A percentile compares a stretch with the other conserved stretches of the same genome.
These are phyloP conservation scores for Ceratina australensis DNA, from an alignment of 1,140 invertebrate species.

Conservation along the genomic window DNA sequence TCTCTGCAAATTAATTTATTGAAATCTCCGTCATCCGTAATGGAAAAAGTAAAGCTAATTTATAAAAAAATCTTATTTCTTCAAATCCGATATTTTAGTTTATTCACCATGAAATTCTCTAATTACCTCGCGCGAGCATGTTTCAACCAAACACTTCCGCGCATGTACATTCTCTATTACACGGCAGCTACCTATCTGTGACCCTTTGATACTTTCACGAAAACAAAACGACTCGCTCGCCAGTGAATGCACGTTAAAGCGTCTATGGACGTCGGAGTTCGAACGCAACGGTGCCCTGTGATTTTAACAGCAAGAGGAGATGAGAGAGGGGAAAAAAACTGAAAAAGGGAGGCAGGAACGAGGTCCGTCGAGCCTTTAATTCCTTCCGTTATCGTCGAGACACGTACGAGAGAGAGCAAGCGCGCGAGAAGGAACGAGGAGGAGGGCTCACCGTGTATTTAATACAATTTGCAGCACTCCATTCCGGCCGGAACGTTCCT, in stretches of 20 bases:
- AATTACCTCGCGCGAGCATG: neutral
- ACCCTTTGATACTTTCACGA: neutral
- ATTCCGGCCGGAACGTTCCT: conserved; percentile 12
- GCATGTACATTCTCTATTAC: neutral
- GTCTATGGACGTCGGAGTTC: no score
- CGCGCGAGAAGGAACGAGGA: neutral
- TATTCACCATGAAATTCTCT: neutral
- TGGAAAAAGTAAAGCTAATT: no score
- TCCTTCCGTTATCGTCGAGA: conserved; percentile 32
- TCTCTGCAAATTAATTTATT: no score
- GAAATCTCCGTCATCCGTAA: no score
- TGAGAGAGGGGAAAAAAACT: neutral
- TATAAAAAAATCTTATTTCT: neutral
- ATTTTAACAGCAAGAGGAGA: conserved; percentile 4
- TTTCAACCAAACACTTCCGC: neutral
- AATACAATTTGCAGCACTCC: conserved; percentile 23
- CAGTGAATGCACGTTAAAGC: conserved; percentile 1
- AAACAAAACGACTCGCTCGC: no score
- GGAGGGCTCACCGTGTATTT: conserved; percentile 10
- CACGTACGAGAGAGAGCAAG: conserved; percentile 19
- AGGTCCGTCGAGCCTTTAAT: conserved; percentile 18
- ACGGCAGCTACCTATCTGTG: neutral
- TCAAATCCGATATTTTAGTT: neutral
- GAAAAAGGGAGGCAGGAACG: neutral
- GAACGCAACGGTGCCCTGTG: neutral